Percentiles rank a stretch among this genome's conserved stretches.
Evolutionary conservation across 2,888 invertebrate genomes (phyloP).

Genomic region (Willowsia nigromaculata): DNA sequence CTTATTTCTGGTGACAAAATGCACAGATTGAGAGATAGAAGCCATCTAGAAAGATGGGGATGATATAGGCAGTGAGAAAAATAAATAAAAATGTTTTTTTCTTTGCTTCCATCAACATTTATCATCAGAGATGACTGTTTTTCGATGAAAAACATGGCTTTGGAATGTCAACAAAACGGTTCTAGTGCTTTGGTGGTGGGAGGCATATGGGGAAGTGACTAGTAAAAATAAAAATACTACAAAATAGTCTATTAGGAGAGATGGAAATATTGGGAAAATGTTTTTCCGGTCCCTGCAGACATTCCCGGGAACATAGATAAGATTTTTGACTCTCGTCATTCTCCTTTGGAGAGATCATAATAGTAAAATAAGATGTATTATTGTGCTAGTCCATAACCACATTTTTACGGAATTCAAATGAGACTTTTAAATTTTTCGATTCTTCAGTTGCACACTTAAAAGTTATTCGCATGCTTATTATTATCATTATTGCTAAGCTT

Average conservation of each 20-base stretch:
- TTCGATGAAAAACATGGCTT: conserved; percentile 41
- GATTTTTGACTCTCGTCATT: conserved; percentile 40
- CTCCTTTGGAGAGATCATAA: neutral
- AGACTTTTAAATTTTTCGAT: neutral
- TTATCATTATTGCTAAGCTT: neutral
- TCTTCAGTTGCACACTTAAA: neutral
- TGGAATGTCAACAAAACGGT: conserved; percentile 51
- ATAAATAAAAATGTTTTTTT: neutral
- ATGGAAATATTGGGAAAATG: neutral
- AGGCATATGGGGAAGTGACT: neutral
- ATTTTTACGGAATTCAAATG: neutral
- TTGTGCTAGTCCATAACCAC: neutral
- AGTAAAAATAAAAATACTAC: neutral
- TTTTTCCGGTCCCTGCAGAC: neutral
- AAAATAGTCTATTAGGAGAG: conserved; percentile 13
- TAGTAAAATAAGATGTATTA: neutral
- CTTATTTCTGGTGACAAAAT: conserved; percentile 28
- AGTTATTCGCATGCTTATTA: neutral
- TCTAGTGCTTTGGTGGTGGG: neutral
- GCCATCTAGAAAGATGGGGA: neutral
- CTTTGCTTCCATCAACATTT: conserved; percentile 9
- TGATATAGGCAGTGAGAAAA: neutral
- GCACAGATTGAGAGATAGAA: neutral
- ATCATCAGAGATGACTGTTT: conserved; percentile 34
- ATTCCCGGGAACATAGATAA: neutral